A percentile compares a stretch with the other conserved stretches of the same genome.
These are phyloP conservation scores for Panagrolaimus sp. DNA, from an alignment of 1,140 invertebrate genomes.

Conservation along the genomic window DNA sequence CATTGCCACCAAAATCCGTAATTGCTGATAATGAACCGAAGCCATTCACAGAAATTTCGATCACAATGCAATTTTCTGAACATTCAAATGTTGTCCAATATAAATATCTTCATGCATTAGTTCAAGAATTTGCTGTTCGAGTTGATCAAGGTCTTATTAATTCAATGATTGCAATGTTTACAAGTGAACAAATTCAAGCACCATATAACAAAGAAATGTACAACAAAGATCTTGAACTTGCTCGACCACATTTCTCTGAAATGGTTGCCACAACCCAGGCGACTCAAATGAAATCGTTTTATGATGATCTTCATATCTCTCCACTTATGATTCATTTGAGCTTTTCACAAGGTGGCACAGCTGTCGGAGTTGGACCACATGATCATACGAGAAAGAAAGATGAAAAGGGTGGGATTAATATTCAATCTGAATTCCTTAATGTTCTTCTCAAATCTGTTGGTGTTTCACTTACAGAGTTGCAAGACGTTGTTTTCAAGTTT, in stretches of 20 bases:
- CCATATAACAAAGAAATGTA: constrained; percentile 59
- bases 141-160: constrained; percentile 90
- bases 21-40: constrained; percentile 75
- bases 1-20: constrained; percentile 85
- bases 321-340: constrained; percentile 84
- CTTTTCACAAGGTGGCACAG: constrained; percentile 70
- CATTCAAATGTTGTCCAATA: constrained; percentile 83
- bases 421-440: constrained; percentile 68
- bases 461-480: constrained; percentile 73
- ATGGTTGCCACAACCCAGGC: constrained; percentile 50
- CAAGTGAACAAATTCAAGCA: constrained; percentile 63
- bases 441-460: constrained; percentile 87
- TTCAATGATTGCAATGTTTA: constrained; percentile 74
- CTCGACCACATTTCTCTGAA: constrained; percentile 51
- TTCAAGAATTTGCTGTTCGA: constrained; percentile 94
- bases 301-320: constrained; percentile 88
- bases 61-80: constrained; percentile 75
- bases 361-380: constrained; percentile 56
- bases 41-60: constrained; percentile 87
- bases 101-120: constrained; percentile 66
- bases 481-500: constrained; percentile 90
- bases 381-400: constrained; percentile 3
- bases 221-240: constrained; percentile 59
- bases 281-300: constrained; percentile 82
- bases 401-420: constrained; percentile 49